Evolutionary conservation across 2,888 invertebrate genomes (phyloP), one percentile per base, ranked within the genome.

Genomic region (Mellilla xanthometata): DNA sequence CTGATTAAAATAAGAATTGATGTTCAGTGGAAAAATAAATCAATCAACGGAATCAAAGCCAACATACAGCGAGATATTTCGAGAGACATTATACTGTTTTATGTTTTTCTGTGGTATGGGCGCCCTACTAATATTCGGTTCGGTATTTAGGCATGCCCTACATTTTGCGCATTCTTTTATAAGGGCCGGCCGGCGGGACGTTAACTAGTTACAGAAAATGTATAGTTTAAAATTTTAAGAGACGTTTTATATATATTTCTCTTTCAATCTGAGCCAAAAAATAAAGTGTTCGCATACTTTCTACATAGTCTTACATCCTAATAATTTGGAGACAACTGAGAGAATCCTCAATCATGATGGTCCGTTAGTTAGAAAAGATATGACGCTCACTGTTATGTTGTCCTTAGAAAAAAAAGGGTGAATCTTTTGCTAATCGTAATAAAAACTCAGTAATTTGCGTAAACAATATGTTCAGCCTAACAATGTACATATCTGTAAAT

Each of bases 281-380:
- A 49, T 51, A 54, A 35, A 44, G 49, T 46, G 49, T 26, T 41
- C 47, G 48, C 53, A 52, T 56, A 53, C 54, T 53, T 52, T 54
- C 47, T 42, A 54, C 51, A 51, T 52, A 49, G 53, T 56, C 47
- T 53, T 49, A 32, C 47, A 38, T 15, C 34, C 43, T 36, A 30
- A 54, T 56, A 49, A 54, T 56, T 54, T 54, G 45, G 54, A 45
- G 44, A 40, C 42, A 44, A 45, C 35, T 49, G 48, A n/a, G n/a
- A n/a, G 48, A 39, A 47, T 39, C 35, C 42, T 31, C 13, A 41
- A 19, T n/a, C n/a, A n/a, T n/a, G n/a, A n/a, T n/a, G n/a, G n/a
- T n/a, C n/a, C n/a, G n/a, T n/a, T n/a, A n/a, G n/a, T n/a, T n/a
- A n/a, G n/a, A n/a, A n/a, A n/a, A n/a, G n/a, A n/a, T n/a, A n/a